Base-by-base conservation (phyloP, 1,140 invertebrate genomes). In the Phymorhynchus buccinoides region DNA sequence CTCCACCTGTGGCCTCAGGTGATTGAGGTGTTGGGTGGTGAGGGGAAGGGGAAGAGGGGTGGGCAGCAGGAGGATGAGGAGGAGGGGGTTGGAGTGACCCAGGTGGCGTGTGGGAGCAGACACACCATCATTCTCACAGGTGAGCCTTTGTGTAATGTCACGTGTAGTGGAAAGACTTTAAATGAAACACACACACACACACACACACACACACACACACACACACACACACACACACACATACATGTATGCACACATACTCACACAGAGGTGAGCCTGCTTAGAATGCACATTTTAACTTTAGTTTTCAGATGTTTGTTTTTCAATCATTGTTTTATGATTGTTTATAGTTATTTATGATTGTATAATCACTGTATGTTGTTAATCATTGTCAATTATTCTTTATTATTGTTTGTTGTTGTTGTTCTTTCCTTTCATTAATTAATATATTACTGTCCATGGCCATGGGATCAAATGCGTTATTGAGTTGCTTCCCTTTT, bases 61-160 rank as follows among this genome's bases (percentile, higher is more conserved):
- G n/a, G n/a, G n/a, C n/a, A n/a, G n/a, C n/a, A n/a, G n/a, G n/a
- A n/a, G 9, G 62, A 7, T 1, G 27, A 6, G 14, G 22, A 42
- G 39, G 35, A 52, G n/a, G 71, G 18, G 16, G 37, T n/a, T n/a
- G 71, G 22, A 16, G 84, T 92, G 27, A 83, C 39, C 37, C 71
- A 87, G 30, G 89, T 90, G 9, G 85, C 85, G 16, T 92, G 92
- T 91, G 92, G 92, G 35, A 90, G 91, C 30, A 89, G 92, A 78
- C 92, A 93, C 87, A 90, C 91, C 30, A 88, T 88, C 52, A 37
- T 89, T 41, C 56, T 92, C 14, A 87, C 89, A 86, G 90, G 92
- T 92, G 30, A n/a, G 41, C 0, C 32, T 41, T 7, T n/a, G 14
- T 73, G n/a, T 73, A 73, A 73, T 37, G 35, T 30, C 7, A 12